Evolutionary conservation across 2,797 vertebrate genomes (phyloP).

Genomic region (Pterois miles): DNA sequence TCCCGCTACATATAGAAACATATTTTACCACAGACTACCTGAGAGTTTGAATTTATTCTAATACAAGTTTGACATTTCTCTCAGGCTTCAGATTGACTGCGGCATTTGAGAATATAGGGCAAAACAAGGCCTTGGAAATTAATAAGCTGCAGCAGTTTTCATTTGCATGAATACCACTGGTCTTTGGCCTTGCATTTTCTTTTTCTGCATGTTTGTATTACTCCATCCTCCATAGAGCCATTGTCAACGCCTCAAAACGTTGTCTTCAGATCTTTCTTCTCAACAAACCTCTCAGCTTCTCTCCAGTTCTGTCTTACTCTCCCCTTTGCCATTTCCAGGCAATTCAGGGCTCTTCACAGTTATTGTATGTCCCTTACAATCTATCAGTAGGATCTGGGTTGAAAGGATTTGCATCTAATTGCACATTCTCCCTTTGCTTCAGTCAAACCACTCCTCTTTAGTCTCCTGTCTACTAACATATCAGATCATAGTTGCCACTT

Average conservation of each 20-base stretch:
- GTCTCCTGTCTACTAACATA: neutral
- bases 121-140: slow-evolving; percentile 66
- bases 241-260: slow-evolving; percentile 19
- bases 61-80: slow-evolving; percentile 58
- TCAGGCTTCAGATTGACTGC: slow-evolving; percentile 59
- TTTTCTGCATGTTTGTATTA: slow-evolving; percentile 2
- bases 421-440: slow-evolving; percentile 28
- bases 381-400: slow-evolving; percentile 33
- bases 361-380: slow-evolving; percentile 16
- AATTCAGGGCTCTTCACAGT: slow-evolving; percentile 29
- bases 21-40: slow-evolving; percentile 21
- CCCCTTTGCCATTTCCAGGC: slow-evolving; percentile 29
- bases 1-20: slow-evolving; percentile 20
- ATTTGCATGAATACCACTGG: slow-evolving; percentile 60
- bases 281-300: slow-evolving; percentile 37
- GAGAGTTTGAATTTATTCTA: slow-evolving; percentile 38
- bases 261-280: slow-evolving; percentile 26
- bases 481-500: neutral
- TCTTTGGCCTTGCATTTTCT: slow-evolving; percentile 17
- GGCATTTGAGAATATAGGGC: slow-evolving; percentile 66
- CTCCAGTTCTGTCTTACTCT: slow-evolving; percentile 18
- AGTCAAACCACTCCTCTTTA: slow-evolving; percentile 38
- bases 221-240: neutral
- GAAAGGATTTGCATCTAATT: slow-evolving; percentile 44
- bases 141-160: slow-evolving; percentile 62